Percentiles rank a stretch among this genome's conserved stretches.
Evolutionary conservation across 2,113 vertebrate genomes (phyloP).

Genomic region (Maccullochella peelii): DNA sequence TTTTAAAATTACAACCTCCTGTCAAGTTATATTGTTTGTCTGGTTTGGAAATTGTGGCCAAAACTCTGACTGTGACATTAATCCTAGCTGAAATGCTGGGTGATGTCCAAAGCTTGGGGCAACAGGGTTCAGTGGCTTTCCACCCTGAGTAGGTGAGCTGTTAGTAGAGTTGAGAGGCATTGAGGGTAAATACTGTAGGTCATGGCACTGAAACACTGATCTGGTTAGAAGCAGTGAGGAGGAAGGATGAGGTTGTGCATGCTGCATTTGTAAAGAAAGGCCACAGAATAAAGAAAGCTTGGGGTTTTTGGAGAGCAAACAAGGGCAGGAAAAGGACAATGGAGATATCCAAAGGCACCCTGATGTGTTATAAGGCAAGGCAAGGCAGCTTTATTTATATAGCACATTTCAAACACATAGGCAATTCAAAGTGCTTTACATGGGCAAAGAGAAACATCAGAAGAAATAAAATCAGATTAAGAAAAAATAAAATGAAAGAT

Average conservation of each 20-base stretch:
- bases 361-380: slow-evolving; percentile 21
- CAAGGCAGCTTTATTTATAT: too few species aligned
- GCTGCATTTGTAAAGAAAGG: slow-evolving; percentile 44
- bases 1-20: not conserved
- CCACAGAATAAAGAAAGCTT: slow-evolving; percentile 20
- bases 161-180: slow-evolving; percentile 49
- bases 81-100: slow-evolving; percentile 55
- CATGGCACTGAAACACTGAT: slow-evolving; percentile 67
- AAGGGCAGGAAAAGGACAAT: slow-evolving; percentile 46
- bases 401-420: too few species aligned
- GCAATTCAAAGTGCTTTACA: too few species aligned
- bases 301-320: slow-evolving; percentile 4
- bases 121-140: slow-evolving; percentile 58
- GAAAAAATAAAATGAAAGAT: too few species aligned
- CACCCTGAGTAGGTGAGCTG: slow-evolving; percentile 59
- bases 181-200: slow-evolving; percentile 68
- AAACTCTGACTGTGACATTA: slow-evolving; percentile 58
- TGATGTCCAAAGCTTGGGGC: slow-evolving; percentile 61
- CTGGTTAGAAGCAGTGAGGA: slow-evolving; percentile 55
- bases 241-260: slow-evolving; percentile 42
- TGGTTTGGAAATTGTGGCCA: slow-evolving; percentile 14
- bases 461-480: too few species aligned
- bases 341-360: not conserved
- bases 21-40: not conserved
- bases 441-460: too few species aligned